A percentile compares a stretch with the other conserved stretches of the same genome.
These are phyloP conservation scores for Acridotheres tristis DNA, from an alignment of 2,797 vertebrate species.

Conservation along the genomic window DNA sequence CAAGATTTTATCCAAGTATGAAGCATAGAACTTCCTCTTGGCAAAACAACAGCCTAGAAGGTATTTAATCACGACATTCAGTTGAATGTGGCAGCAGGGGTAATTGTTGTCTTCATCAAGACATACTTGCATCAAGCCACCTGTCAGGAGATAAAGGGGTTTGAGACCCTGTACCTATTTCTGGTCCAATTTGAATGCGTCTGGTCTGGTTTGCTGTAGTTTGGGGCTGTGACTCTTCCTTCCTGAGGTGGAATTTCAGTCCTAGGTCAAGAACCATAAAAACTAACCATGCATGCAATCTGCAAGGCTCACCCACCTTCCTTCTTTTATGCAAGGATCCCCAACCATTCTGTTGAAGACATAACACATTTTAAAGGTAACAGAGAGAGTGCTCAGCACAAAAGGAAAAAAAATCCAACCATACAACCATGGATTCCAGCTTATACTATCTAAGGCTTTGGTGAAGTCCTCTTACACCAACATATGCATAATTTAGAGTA, in stretches of 20 bases:
- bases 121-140: neutral
- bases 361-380: neutral
- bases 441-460: neutral
- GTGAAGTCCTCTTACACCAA: neutral
- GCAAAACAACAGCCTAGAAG: neutral
- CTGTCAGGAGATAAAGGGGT: neutral
- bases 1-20: neutral
- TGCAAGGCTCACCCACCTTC: neutral
- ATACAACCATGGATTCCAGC: rapidly evolving
- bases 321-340: neutral
- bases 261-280: neutral
- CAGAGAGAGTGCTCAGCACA: neutral
- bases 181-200: neutral
- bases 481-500: neutral
- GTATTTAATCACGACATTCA: neutral
- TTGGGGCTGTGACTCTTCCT: neutral
- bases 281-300: neutral
- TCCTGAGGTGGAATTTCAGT: neutral
- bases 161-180: neutral
- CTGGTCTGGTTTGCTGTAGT: neutral
- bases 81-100: neutral
- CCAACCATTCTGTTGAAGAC: neutral
- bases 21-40: neutral
- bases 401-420: neutral
- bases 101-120: neutral